phyloP scores from a whole-genome alignment of 2,888 invertebrate genomes.

The Phrixothrix hirtus region DNA sequence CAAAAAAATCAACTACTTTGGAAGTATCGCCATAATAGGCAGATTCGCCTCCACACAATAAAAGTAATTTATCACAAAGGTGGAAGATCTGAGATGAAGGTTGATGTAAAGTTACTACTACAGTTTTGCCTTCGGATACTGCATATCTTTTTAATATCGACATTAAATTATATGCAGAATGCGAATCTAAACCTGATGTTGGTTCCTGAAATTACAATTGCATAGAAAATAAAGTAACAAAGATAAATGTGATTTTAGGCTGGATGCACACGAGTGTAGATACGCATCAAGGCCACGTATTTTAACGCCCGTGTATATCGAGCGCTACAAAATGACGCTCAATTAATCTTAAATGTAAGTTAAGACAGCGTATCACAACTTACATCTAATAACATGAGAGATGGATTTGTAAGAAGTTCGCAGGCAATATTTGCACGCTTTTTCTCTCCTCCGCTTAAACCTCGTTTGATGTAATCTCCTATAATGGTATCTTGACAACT shows the following conservation, averaged over 20 bases:
- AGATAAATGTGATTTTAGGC: too few species aligned
- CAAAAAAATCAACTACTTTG: constrained; percentile 73
- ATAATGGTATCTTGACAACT: constrained; percentile 79
- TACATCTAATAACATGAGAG: constrained; percentile 78
- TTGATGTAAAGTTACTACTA: constrained; percentile 80
- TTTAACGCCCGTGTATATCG: too few species aligned
- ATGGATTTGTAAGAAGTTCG: constrained; percentile 79
- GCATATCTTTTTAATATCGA: constrained; percentile 74
- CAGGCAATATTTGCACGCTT: constrained; percentile 82
- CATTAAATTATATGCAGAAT: constrained; percentile 76
- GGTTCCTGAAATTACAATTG: constrained; percentile 67
- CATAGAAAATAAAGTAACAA: too few species aligned
- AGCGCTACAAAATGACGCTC: too few species aligned
- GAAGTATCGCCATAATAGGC: constrained; percentile 76
- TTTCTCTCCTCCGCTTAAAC: constrained; percentile 81
- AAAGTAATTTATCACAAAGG: constrained; percentile 75
- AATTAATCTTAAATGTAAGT: constrained; percentile 7
- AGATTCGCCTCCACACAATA: constrained; percentile 71
- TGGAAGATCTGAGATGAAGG: constrained; percentile 84
- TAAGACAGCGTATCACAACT: constrained; percentile 46
- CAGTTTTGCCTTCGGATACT: constrained; percentile 74
- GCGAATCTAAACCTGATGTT: constrained; percentile 80
- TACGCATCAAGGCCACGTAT: too few species aligned
- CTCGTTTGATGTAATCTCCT: constrained; percentile 74
- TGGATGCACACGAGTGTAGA: too few species aligned